Base-by-base conservation (phyloP, 2,113 vertebrate species). In the Microtus montanus region DNA sequence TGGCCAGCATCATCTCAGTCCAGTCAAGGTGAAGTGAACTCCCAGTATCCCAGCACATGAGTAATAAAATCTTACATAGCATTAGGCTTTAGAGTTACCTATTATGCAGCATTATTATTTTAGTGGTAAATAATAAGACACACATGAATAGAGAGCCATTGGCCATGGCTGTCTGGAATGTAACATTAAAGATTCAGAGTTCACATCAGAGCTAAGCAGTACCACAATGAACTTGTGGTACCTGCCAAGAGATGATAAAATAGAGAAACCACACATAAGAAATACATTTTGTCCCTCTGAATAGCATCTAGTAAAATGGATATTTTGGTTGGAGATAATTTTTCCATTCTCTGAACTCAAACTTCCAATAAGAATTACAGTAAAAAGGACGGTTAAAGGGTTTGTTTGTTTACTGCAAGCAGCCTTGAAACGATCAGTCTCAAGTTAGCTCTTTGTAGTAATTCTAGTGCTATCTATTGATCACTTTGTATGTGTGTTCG, bases 401-500 rank as follows among this genome's bases (percentile, higher is more conserved):
- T 82, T 92, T 93, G 6, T 91, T 93, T 89, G 44, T 95, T 93
- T 96, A 22, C 70, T 89, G 82, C n/a, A 20, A 89, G 61, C 38
- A 91, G 8, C 5, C 30, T 87, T 78, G 38, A 94, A 82, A 87
- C 52, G 38, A 93, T 86, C 54, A 41, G 82, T 97, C 58, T 93
- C 5, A 41, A 30, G 70, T 49, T 82, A 80, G 75, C 47, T 87
- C 63, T 68, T 66, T 70, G 61, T 78, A 41, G 30, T 86, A 75
- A 89, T 35, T 83, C 49, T 22, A 93, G 49, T 30, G 52, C 58
- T 41, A n/a, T 49, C 54, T 93, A 63, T 52, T 85, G 63, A 68
- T 86, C 9, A 22, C 5, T 86, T 22, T 68, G 63, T 47, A 28
- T 85, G 63, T 22, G 17, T 41, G 17, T 3, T 38, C 54, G 5